A percentile compares a stretch with the other conserved stretches of the same genome.
These are phyloP conservation scores for Cheiracanthium punctorium DNA, from an alignment of 2,888 invertebrate species.

Conservation along the genomic window DNA sequence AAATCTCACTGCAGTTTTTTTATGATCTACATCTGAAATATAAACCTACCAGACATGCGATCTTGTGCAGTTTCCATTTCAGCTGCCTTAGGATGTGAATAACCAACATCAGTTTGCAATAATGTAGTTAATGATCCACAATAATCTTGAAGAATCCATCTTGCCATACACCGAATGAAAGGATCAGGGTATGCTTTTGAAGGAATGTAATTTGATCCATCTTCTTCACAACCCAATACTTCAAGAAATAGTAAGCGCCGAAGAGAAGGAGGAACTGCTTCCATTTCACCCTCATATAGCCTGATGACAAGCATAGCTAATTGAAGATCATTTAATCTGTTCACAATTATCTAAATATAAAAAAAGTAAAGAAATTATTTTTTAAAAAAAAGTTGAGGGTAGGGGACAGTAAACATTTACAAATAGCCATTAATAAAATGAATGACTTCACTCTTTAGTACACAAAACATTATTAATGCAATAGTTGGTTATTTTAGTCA, in stretches of 20 bases:
- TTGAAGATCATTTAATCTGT: conserved; percentile 95
- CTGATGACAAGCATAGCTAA: conserved; percentile 94
- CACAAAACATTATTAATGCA: no score
- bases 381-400: no score
- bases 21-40: not conserved
- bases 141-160: conserved; percentile 96
- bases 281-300: conserved; percentile 88
- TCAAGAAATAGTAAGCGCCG: conserved; percentile 85
- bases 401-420: no score
- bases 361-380: not conserved
- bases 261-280: conserved; percentile 83
- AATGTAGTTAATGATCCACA: conserved; percentile 90
- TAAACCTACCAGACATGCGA: conserved; percentile 55
- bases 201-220: conserved; percentile 80
- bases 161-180: conserved; percentile 96
- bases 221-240: conserved; percentile 80
- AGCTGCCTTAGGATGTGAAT: conserved; percentile 74
- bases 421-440: no score
- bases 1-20: no score
- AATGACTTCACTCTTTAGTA: no score
- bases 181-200: conserved; percentile 93
- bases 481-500: no score
- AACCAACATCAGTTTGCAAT: conserved; percentile 86
- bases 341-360: conserved; percentile 84
- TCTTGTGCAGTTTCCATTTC: conserved; percentile 71